Evolutionary conservation across 2,888 invertebrate genomes (phyloP), one percentile per base, ranked within the genome.

Genomic region (Pandemis cinnamomeana): DNA sequence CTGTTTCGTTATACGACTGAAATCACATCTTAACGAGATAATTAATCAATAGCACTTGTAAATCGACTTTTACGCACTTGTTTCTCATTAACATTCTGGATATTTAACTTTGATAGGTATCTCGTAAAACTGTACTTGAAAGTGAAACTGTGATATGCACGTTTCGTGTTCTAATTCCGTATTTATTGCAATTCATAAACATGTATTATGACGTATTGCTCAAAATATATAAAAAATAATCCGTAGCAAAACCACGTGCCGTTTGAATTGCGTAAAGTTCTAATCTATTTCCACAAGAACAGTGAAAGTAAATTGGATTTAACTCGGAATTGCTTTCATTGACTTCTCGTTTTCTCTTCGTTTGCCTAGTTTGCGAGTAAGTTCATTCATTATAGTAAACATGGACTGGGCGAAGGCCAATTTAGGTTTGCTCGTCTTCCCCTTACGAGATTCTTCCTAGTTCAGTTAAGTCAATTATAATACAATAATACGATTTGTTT

Each of bases 221-320:
- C 36, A 51, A 15, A 42, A 27, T 51, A 60, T 62, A 63, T 44
- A 55, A 68, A 60, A 55, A 64, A 69, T 48, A 75, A 66, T 72
- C 75, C 69, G 80, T 77, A 78, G 77, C 77, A 80, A 81, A 83
- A 84, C 81, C 75, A 77, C 76, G 71, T 76, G 72, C 74, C 78
- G 80, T 79, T 81, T 78, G 80, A 81, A 81, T 81, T 81, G 78
- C 80, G 79, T 80, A 80, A 83, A 84, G 78, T 81, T 79, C 76
- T 78, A 70, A 81, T 83, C 78, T 77, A 81, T 84, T 83, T 80
- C 78, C 77, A 76, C 78, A 76, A 79, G 75, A 80, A 67, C 74
- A 81, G 85, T 84, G 87, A 87, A 87, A 87, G 87, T 83, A 81
- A 84, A 84, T 84, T 85, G 81, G 82, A 83, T 84, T 85, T 79